Evolutionary conservation across 2,113 vertebrate genomes (phyloP).

Genomic region (Sula dactylatra): DNA sequence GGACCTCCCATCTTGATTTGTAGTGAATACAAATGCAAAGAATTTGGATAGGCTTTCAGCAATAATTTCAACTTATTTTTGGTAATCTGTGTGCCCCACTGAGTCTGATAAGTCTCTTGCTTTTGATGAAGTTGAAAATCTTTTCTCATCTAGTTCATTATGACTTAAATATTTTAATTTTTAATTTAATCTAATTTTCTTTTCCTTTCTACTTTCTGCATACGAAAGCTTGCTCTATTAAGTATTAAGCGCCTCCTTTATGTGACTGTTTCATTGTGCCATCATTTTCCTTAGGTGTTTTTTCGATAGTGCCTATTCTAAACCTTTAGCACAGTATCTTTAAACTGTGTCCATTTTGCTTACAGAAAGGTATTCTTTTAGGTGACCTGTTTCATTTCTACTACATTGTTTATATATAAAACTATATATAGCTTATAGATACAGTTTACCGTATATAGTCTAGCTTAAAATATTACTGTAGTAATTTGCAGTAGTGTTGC

Average conservation of each 20-base stretch:
- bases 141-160: neutral
- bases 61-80: neutral
- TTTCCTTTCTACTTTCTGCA: neutral
- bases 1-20: neutral
- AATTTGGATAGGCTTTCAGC: neutral
- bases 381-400: neutral
- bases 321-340: neutral
- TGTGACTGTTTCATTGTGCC: neutral
- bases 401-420: neutral
- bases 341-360: neutral
- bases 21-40: neutral
- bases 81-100: neutral
- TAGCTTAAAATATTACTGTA: neutral
- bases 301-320: neutral
- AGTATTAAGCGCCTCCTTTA: neutral
- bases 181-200: neutral
- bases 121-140: neutral
- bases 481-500: neutral
- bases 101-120: neutral
- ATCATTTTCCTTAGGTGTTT: neutral
- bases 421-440: neutral
- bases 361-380: neutral
- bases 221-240: neutral
- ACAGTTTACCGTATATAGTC: neutral
- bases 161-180: neutral